phyloP scores from a whole-genome alignment of 2,888 invertebrate species.

The Agrotis exclamationis region DNA sequence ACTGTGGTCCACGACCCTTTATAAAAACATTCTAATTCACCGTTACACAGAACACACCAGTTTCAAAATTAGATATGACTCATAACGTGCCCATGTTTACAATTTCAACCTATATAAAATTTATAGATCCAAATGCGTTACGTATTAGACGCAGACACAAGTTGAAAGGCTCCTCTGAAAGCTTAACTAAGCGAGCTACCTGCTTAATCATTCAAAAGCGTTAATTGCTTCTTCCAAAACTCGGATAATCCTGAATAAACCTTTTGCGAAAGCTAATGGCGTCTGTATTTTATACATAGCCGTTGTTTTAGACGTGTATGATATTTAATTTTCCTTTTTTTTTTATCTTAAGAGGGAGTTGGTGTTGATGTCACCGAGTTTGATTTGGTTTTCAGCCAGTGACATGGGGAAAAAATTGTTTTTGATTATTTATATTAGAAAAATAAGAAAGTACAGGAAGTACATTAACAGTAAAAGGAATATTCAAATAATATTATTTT shows the following conservation, averaged over 20 bases:
- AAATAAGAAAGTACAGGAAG: too few species aligned
- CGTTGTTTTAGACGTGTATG: conserved; percentile 48
- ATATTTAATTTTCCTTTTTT: conserved; percentile 36
- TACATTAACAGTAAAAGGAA: too few species aligned
- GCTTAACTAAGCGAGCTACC: conserved; percentile 75
- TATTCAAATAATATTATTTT: too few species aligned
- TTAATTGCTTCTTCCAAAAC: conserved; percentile 85
- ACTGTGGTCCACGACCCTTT: too few species aligned
- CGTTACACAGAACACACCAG: not conserved
- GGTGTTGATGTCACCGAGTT: not conserved
- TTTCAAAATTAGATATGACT: conserved; percentile 8
- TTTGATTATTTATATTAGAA: too few species aligned
- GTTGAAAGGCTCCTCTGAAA: conserved; percentile 72
- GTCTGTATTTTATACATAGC: conserved; percentile 61
- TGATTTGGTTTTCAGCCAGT: not conserved
- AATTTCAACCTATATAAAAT: conserved; percentile 60
- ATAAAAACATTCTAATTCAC: too few species aligned
- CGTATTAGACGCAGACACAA: conserved; percentile 66
- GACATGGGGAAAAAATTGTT: too few species aligned
- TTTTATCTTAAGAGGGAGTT: not conserved
- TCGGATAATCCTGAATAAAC: conserved; percentile 80
- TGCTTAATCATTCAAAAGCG: conserved; percentile 83
- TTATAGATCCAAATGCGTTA: conserved; percentile 61
- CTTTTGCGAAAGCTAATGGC: conserved; percentile 68
- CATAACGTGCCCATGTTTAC: conserved; percentile 34